Evolutionary conservation across 2,113 vertebrate species (phyloP).

Genomic region (Orthonyx spaldingii): DNA sequence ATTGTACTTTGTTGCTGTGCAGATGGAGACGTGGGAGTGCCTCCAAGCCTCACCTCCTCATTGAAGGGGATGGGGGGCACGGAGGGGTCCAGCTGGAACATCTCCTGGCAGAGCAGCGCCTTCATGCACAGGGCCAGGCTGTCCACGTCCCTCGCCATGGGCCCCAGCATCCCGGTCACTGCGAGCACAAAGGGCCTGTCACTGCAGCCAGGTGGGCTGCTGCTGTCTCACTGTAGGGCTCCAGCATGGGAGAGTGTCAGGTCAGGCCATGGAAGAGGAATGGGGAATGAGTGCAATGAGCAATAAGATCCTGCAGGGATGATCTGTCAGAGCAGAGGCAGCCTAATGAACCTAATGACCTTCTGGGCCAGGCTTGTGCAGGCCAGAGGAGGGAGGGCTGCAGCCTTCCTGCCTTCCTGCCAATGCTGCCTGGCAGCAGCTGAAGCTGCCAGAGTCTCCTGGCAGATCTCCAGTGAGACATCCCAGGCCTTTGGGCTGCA

Average conservation of each 20-base stretch:
- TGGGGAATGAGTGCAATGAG: not conserved
- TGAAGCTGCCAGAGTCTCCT: not conserved
- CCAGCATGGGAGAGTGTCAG: not conserved
- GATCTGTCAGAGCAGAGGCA: not conserved
- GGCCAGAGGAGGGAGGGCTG: not conserved
- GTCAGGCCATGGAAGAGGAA: not conserved
- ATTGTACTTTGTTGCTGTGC: not conserved
- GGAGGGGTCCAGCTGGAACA: constrained; percentile 84
- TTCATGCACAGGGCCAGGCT: constrained; percentile 84
- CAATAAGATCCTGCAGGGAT: not conserved
- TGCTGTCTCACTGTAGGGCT: not conserved
- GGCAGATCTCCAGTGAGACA: not conserved
- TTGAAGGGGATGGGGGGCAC: constrained; percentile 83
- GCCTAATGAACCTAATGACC: not conserved
- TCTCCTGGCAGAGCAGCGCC: constrained; percentile 80
- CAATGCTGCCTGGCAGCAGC: not conserved
- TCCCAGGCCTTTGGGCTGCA: not conserved
- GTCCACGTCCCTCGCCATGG: constrained; percentile 80
- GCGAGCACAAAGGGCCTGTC: not conserved
- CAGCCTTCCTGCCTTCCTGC: not conserved
- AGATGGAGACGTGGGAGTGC: not conserved
- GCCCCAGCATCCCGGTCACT: constrained; percentile 54
- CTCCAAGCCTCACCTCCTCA: constrained; percentile 63
- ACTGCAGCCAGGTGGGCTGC: not conserved
- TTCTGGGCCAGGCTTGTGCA: not conserved